Base-by-base conservation (phyloP, 2,888 invertebrate genomes). In the Acrocyrtus sp. region DNA sequence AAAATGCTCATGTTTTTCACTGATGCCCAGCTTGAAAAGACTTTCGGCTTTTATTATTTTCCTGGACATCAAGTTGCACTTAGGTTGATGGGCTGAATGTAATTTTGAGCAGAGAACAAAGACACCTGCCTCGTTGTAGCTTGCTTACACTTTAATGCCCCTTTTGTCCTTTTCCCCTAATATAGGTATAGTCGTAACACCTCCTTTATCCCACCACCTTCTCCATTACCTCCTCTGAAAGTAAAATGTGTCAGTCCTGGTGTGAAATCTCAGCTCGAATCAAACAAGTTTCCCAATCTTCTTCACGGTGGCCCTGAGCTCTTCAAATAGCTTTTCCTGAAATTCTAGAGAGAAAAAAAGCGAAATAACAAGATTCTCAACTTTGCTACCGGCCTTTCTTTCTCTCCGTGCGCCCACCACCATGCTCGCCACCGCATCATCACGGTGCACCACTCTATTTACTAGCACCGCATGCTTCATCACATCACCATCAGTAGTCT, bases 31-130 rank as follows among this genome's bases (percentile, higher is more conserved):
- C n/a, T n/a, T n/a, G n/a, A n/a, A n/a, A n/a, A n/a, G n/a, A n/a
- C n/a, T n/a, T n/a, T n/a, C n/a, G n/a, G n/a, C n/a, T n/a, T n/a
- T 78, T 80, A 79, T 80, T 79, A 79, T 80, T 79, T 78, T 77
- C 78, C 75, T 76, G 78, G 78, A 81, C 81, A 81, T 80, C 79
- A 74, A 78, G 78, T 78, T 78, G 81, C 79, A 81, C 81, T 81
- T 81, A 75, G 75, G 75, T 79, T 81, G 79, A 81, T 81, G 80
- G 80, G 74, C 72, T 74, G 77, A 72, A 72, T 79, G 79, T 80
- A 80, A 80, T 80, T 80, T 80, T 78, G 78, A 79, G 78, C 50
- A 77, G 79, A 79, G 79, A 79, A 80, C 78, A 79, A 79, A 77
- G 79, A 80, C 80, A 80, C 80, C 80, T 80, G 80, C 78, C 76